These are phyloP conservation scores for Epizoanthus illoricatus DNA, from an alignment of 92 coral and sea anemone genomes.

Conservation along the genomic window DNA sequence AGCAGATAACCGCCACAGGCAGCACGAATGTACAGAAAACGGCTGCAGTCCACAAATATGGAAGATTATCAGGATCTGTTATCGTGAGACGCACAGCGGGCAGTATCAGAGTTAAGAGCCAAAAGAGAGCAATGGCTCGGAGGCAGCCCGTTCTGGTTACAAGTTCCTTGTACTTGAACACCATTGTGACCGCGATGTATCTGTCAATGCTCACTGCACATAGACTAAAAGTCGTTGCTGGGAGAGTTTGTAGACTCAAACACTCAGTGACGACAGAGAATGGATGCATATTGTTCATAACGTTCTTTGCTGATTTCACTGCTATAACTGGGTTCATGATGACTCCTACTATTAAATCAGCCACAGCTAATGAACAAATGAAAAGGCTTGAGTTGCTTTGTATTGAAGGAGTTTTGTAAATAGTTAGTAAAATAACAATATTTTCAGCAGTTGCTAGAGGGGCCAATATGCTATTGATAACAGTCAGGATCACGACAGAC, in stretches of 20 bases:
- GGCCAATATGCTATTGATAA: slow-evolving; percentile 8
- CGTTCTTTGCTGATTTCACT: slow-evolving; percentile 24
- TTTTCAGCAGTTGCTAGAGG: slow-evolving; percentile 24
- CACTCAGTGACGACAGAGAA: slow-evolving; percentile 27
- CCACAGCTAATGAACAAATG: slow-evolving; percentile 31
- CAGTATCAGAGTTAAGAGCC: slow-evolving; percentile 25
- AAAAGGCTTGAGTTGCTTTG: slow-evolving; percentile 36
- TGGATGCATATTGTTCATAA: slow-evolving; percentile 25
- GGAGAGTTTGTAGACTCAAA: slow-evolving; percentile 25
- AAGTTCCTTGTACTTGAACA: slow-evolving; percentile 21
- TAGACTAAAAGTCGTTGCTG: slow-evolving; percentile 32
- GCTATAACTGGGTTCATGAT: slow-evolving; percentile 35
- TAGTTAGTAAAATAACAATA: slow-evolving; percentile 7
- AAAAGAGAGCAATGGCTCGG: neutral
- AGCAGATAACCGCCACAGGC: slow-evolving; percentile 29
- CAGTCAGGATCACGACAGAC: neutral
- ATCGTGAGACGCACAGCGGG: slow-evolving; percentile 18
- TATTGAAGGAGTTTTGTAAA: slow-evolving; percentile 26
- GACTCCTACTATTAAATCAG: slow-evolving; percentile 24
- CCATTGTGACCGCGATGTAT: slow-evolving; percentile 34
- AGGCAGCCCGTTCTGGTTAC: slow-evolving; percentile 25
- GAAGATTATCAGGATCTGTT: slow-evolving; percentile 20
- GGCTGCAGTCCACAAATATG: slow-evolving; percentile 32
- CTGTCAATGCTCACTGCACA: slow-evolving; percentile 38
- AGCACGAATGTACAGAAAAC: slow-evolving; percentile 33